Evolutionary conservation across 2,113 vertebrate species (phyloP), one percentile per base, ranked within the genome.

Genomic region (Indri indri): DNA sequence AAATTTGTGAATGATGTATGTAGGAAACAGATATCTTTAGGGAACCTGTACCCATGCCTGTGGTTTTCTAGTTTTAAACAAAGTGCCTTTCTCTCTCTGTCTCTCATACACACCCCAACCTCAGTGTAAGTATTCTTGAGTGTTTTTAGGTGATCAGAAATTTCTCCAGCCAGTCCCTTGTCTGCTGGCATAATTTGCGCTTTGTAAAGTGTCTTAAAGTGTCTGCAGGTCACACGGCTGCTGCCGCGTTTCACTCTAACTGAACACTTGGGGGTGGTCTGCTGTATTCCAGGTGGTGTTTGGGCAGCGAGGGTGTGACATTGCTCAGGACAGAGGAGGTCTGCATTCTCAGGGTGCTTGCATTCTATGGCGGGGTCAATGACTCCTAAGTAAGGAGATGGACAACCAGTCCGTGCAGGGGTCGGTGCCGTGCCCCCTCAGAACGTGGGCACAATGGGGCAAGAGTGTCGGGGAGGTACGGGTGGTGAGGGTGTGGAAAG

Each of bases 381-480:
- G 34, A 27, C 2, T 0, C 9, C 11, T 34, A 47, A 80, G 79
- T 3, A 52, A 30, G 52, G 25, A 59, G 5, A 17, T 3, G 20
- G 3, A 14, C 6, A 7, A 25, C 14, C 3, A 0, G 14, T n/a
- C 25, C 14, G 30, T 11, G 0, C 5, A 18, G 25, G 27, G 11
- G 6, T 23, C 0, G 0, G 73, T 34, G 6, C 68, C 34, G 4
- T 5, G 57, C 13, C 27, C 34, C 27, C n/a, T 9, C 23, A 34
- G 45, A 47, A 12, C 32, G 59, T 23, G 47, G 45, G 16, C 42
- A 37, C 42, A n/a, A 23, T 23, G 2, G 37, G 61, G 23, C 4
- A 20, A 20, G 37, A 14, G 42, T 25, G 13, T n/a, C 32, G 5
- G 6, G 50, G 77, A 27, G 52, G 6, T 13, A 7, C 34, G 14